Conservation (phyloP, 2,113 vertebrate species). For the Dasyprocta punctata region DNA sequence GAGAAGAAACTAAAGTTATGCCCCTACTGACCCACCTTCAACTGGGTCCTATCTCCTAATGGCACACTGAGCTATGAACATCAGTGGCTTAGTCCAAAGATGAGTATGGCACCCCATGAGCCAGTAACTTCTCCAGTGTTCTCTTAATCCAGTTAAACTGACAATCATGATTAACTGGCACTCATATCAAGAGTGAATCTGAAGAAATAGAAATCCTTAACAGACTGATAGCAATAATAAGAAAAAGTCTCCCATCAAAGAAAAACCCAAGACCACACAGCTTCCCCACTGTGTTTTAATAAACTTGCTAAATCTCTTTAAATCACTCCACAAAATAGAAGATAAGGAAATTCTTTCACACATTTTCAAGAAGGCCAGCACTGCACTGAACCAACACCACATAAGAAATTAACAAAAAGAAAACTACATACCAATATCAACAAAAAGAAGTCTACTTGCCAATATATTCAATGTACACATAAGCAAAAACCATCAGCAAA, state of each 20-base stretch:
- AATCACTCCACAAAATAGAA: background rate
- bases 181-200: background rate
- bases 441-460: background rate
- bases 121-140: too few relatives aligned
- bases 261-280: too few relatives aligned
- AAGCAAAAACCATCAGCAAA: background rate
- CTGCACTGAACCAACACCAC: background rate
- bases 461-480: background rate
- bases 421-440: background rate
- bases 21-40: background rate
- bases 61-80: too few relatives aligned
- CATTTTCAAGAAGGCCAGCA: background rate
- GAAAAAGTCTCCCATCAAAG: background rate
- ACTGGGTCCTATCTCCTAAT: background rate
- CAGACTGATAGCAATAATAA: background rate
- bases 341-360: background rate
- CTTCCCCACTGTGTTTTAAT: background rate
- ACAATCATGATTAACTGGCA: background rate
- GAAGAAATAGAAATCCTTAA: background rate
- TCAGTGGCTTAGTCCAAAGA: too few relatives aligned
- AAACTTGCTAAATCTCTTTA: background rate
- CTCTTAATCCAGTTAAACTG: background rate
- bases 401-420: background rate
- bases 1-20: background rate
- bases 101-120: too few relatives aligned